Base-by-base conservation (phyloP, 2,797 vertebrate genomes). In the Lutjanus argentimaculatus region DNA sequence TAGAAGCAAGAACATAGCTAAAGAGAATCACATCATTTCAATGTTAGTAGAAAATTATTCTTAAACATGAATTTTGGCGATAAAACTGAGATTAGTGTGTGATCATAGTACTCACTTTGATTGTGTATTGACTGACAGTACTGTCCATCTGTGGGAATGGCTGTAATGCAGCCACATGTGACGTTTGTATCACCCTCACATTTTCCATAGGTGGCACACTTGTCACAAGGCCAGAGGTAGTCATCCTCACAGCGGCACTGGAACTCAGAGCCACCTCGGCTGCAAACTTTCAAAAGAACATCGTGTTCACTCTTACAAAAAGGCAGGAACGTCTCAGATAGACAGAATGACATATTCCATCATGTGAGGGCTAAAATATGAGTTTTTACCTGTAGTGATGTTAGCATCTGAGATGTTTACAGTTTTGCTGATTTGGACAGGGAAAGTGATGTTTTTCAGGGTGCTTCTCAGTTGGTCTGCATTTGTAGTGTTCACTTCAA, bases 81-180 rank as follows among this genome's bases (percentile, higher is more conserved):
- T 61, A 7, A 12, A 46, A 16, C 16, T 56, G n/a, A 10, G 5
- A 36, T 21, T 1, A 22, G 3, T 42, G 62, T 52, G 36, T 9
- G 7, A 22, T 2, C 8, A 19, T 15, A 10, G 0, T 5, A 67
- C 82, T 80, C 52, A 85, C 82, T 81, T 25, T 72, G 66, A 6
- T 42, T 7, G 0, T 77, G 12, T 21, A 75, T 9, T 25, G 83
- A 86, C 66, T 95, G 91, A 72, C 97, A 98, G 77, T 93, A 96
- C 72, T 90, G 79, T 74, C 94, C 90, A 0, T 85, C 45, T 12
- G 84, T 65, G 85, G 95, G 95, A 69, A 93, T n/a, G 67, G 80
- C 58, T 55, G 73, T 94, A 40, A 88, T 77, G 79, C 96, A 97
- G 25, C 65, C 45, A 63, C 97, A 97, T 0, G 58, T 64, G 22